These are phyloP conservation scores for Coronaproctus castanopsis DNA, from an alignment of 2,888 invertebrate species.

Conservation along the genomic window DNA sequence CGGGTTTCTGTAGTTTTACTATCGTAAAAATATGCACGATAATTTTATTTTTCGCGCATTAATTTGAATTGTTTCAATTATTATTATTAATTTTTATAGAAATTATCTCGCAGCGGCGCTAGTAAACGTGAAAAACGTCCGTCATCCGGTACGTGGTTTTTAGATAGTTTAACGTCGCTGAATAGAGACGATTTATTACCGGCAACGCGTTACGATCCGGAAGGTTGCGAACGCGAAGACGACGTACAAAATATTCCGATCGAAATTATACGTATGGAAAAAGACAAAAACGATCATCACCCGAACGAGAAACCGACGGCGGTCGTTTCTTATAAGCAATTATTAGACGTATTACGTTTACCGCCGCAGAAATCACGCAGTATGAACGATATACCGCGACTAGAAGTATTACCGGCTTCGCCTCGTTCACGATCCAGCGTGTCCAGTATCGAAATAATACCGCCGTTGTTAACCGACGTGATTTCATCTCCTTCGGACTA, in stretches of 20 bases:
- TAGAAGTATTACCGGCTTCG: slow-evolving; percentile 37
- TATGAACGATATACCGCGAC: slow-evolving; percentile 46
- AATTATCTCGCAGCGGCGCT: slow-evolving; percentile 56
- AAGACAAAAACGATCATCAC: slow-evolving; percentile 24
- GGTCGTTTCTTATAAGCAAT: slow-evolving; percentile 21
- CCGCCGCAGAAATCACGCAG: slow-evolving; percentile 50
- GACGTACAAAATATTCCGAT: slow-evolving; percentile 59
- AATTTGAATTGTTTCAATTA: too few relatives aligned
- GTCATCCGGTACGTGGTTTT: slow-evolving; percentile 48
- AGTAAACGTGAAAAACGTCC: slow-evolving; percentile 36
- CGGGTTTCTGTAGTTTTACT: too few relatives aligned
- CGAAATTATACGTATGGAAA: slow-evolving; percentile 61
- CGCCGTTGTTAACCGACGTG: background rate
- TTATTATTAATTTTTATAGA: slow-evolving; percentile 29
- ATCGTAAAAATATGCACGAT: too few relatives aligned
- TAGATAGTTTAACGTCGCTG: slow-evolving; percentile 50
- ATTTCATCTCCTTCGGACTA: too few relatives aligned
- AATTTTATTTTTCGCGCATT: too few relatives aligned
- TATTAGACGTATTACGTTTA: background rate
- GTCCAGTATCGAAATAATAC: slow-evolving; percentile 33
- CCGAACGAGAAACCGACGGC: slow-evolving; percentile 3
- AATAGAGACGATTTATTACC: slow-evolving; percentile 29
- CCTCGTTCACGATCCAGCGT: slow-evolving; percentile 54
- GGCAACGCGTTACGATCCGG: slow-evolving; percentile 30
- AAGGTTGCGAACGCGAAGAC: slow-evolving; percentile 34